phyloP scores from a whole-genome alignment of 2,888 invertebrate genomes.

The Drosophila suboccidentalis region DNA sequence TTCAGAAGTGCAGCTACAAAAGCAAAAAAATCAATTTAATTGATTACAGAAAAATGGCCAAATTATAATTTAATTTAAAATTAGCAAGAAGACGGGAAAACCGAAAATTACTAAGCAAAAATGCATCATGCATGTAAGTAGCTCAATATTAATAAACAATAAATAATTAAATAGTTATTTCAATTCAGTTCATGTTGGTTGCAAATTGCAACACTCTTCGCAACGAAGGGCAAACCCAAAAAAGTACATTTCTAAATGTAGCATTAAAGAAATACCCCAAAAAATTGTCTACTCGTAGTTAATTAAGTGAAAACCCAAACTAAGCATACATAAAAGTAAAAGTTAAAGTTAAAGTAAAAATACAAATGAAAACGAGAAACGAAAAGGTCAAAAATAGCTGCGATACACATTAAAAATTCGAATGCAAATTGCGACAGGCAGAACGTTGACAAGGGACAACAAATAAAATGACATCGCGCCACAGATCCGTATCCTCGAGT shows the following conservation, averaged over 20 bases:
- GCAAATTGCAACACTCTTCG: conserved; percentile 51
- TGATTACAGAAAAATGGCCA: conserved; percentile 40
- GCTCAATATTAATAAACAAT: conserved; percentile 46
- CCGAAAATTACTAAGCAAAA: conserved; percentile 22
- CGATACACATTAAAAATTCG: conserved; percentile 68
- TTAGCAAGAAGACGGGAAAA: conserved; percentile 16
- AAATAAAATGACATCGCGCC: conserved; percentile 48
- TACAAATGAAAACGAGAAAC: conserved; percentile 56
- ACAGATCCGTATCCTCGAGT: conserved; percentile 13
- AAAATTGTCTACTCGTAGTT: conserved; percentile 35
- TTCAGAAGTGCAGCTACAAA: conserved; percentile 4
- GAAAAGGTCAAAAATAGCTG: conserved; percentile 79
- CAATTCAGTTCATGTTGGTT: conserved; percentile 49
- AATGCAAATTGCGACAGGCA: conserved; percentile 55
- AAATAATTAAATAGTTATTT: conserved; percentile 42
- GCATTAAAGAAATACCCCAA: conserved; percentile 28
- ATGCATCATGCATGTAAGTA: conserved; percentile 52
- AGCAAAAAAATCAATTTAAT: conserved; percentile 50
- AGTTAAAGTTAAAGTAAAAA: conserved; percentile 3
- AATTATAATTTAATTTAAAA: conserved; percentile 50
- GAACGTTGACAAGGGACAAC: conserved; percentile 37
- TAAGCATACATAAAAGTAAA: conserved; percentile 30
- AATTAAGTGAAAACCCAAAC: conserved; percentile 49
- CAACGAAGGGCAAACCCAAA: conserved; percentile 39
- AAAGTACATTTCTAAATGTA: conserved; percentile 69